Evolutionary conservation across 2,113 vertebrate species (phyloP), one percentile per base, ranked within the genome.

Genomic region (Hymenochirus boettgeri): DNA sequence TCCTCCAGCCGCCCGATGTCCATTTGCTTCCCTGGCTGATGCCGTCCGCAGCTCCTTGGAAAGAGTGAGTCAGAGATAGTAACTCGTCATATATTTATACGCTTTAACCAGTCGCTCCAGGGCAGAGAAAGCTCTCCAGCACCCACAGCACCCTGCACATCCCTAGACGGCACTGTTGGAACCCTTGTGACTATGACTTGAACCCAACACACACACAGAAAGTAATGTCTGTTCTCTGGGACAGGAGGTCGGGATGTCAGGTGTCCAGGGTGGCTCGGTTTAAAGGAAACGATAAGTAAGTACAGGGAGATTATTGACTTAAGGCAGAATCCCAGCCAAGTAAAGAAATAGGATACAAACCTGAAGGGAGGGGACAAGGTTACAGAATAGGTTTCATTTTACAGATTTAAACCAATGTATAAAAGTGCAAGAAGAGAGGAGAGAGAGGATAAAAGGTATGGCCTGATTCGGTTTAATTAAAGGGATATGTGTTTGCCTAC

Each of bases 1-100:
- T 90, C 82, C 72, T 87, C 80, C 26, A 93, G 82, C 17, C 74
- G 25, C 31, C 77, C 82, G 3, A 89, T 72, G 53, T 93, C 91
- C 91, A 91, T 92, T 76, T 72, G 77, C 67, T 69, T 77, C 35
- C 75, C 63, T 72, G 61, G 71, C 74, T 64, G 61, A 62, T 62
- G 18, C 31, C 5, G 12, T 80, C 71, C 76, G 82, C 74, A 74
- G 69, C 69, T 72, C 74, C 73, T 65, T 79, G 73, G 47, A 77
- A 71, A 31, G 75, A 71, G 21, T 77, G 76, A 76, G 57, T 84
- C 75, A 80, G 75, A 70, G 57, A 74, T 66, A 76, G 76, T 67
- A 79, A 73, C 79, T 72, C 74, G 70, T 72, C 64, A 72, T 42
- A 61, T 76, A 80, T 73, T 82, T 77, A 69, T 72, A 82, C 71